Conservation (phyloP, 1,140 invertebrate species). For the Drosophila oshimai region DNA sequence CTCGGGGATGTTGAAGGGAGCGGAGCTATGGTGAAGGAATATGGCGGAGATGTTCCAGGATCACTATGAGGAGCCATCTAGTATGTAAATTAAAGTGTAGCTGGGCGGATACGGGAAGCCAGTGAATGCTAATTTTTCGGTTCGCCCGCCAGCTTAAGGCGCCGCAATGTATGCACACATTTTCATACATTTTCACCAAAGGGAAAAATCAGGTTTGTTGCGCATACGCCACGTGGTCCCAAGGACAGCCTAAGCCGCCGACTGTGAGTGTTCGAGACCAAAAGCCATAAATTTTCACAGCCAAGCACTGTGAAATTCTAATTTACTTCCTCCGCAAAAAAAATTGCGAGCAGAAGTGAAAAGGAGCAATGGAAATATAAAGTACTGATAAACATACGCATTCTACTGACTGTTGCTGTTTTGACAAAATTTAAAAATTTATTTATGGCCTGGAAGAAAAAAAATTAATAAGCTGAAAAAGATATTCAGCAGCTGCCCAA, state of each 20-base stretch:
- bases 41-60: conserved; percentile 9
- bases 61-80: conserved; percentile 32
- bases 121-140: conserved; percentile 28
- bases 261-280: conserved; percentile 6
- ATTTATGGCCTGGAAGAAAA: not conserved
- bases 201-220: conserved; percentile 40
- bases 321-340: conserved; percentile 49
- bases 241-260: conserved; percentile 11
- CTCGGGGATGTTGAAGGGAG: too few relatives aligned
- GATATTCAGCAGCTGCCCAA: too few relatives aligned
- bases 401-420: conserved; percentile 5
- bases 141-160: conserved; percentile 14
- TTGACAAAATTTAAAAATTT: conserved; percentile 34
- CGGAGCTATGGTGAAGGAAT: conserved; percentile 3
- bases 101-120: conserved; percentile 30
- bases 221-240: conserved; percentile 45
- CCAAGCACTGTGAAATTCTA: conserved; percentile 53
- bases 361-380: not conserved
- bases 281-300: conserved; percentile 55
- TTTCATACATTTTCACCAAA: conserved; percentile 55
- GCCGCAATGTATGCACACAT: conserved; percentile 30
- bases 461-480: not conserved
- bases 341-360: conserved; percentile 15
- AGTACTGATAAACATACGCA: not conserved
- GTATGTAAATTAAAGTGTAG: conserved; percentile 43